phyloP scores from a whole-genome alignment of 2,888 invertebrate genomes.

The Halocaridina rubra region DNA sequence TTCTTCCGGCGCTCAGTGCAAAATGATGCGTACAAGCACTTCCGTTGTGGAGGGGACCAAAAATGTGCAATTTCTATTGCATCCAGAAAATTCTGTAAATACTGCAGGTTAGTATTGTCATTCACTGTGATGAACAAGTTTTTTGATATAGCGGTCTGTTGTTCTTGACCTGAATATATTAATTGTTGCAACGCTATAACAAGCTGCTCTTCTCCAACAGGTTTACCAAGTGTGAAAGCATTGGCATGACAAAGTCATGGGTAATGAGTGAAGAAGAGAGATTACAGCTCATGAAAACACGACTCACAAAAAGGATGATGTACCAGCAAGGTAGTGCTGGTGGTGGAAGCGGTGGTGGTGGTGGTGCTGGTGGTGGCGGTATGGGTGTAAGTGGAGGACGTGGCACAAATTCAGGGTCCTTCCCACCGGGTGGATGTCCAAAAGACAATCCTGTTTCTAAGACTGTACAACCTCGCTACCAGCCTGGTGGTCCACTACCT shows the following conservation, averaged over 20 bases:
- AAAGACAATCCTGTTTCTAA: conserved; percentile 38
- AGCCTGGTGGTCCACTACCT: conserved; percentile 10
- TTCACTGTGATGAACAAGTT: too few species aligned
- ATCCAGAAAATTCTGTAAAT: conserved; percentile 68
- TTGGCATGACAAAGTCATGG: conserved; percentile 69
- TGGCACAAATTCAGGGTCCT: conserved; percentile 22
- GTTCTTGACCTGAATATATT: too few species aligned
- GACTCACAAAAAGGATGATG: conserved; percentile 59
- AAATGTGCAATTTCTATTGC: conserved; percentile 67
- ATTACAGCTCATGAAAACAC: conserved; percentile 65
- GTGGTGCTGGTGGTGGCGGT: conserved; percentile 10
- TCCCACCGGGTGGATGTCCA: conserved; percentile 31
- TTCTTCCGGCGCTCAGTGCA: conserved; percentile 69
- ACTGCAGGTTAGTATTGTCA: conserved; percentile 66
- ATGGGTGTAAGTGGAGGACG: conserved; percentile 6
- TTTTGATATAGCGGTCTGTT: too few species aligned
- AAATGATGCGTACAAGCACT: conserved; percentile 67
- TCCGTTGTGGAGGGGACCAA: conserved; percentile 67
- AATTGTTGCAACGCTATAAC: too few species aligned
- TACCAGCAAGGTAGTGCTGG: conserved; percentile 37
- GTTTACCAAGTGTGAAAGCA: conserved; percentile 67
- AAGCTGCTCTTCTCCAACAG: conserved; percentile 62
- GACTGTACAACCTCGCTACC: conserved; percentile 22
- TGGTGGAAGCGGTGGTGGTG: conserved; percentile 22
- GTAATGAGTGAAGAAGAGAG: conserved; percentile 69